Percentiles rank a stretch among this genome's conserved stretches.
phyloP scores from a whole-genome alignment of 1,140 invertebrate genomes.

The Drosophila lacertosa region DNA sequence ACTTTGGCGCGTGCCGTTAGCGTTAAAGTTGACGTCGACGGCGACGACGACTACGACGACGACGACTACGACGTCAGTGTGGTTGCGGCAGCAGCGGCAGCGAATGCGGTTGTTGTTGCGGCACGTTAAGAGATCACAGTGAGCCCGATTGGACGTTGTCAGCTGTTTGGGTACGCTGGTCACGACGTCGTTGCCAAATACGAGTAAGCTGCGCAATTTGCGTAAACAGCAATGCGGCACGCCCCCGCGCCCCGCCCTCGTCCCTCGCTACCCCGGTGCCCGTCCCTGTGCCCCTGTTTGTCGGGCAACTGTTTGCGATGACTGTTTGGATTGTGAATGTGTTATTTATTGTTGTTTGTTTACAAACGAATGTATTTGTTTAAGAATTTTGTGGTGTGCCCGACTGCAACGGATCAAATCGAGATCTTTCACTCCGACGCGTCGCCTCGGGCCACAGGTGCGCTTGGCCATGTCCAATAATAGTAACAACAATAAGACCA shows the following conservation, averaged over 20 bases:
- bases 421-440: conserved; percentile 5
- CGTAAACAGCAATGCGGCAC: conserved; percentile 22
- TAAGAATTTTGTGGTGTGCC: conserved; percentile 21
- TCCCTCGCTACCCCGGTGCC: too few species aligned
- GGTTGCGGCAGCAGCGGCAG: too few species aligned
- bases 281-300: not conserved
- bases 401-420: conserved; percentile 21
- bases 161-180: conserved; percentile 38
- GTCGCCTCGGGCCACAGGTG: conserved; percentile 15
- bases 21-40: conserved; percentile 2
- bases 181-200: conserved; percentile 47
- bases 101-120: too few species aligned
- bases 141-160: conserved; percentile 30
- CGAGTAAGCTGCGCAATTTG: conserved; percentile 46
- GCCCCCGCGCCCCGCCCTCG: too few species aligned
- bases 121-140: conserved; percentile 18
- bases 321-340: conserved; percentile 21
- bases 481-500: not conserved
- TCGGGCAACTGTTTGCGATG: not conserved
- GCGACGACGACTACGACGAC: conserved; percentile 1
- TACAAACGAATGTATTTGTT: conserved; percentile 33
- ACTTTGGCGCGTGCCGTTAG: conserved; percentile 65
- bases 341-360: conserved; percentile 37
- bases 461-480: not conserved
- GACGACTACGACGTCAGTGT: not conserved